phyloP scores from a whole-genome alignment of 2,797 vertebrate genomes.

The Amblyopsis hoosieri region DNA sequence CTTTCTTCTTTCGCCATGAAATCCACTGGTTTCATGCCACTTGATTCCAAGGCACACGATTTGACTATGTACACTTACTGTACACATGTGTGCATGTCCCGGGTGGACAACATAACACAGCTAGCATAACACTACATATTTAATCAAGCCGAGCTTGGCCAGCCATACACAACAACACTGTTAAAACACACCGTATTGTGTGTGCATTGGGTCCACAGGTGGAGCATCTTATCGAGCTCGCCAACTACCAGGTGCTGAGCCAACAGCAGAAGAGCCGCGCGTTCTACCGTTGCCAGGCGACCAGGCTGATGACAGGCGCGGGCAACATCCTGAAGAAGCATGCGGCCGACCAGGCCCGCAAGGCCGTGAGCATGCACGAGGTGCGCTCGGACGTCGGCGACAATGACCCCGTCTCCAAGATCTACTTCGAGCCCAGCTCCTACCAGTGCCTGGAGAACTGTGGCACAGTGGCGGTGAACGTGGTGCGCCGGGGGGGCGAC shows the following conservation, averaged over 20 bases:
- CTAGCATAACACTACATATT: too few relatives aligned
- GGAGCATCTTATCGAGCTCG: conserved; percentile 95
- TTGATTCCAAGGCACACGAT: too few relatives aligned
- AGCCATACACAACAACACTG: neutral
- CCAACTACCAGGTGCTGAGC: conserved; percentile 98
- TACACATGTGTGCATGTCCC: neutral
- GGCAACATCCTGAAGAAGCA: conserved; percentile 98
- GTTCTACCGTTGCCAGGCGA: conserved; percentile 98
- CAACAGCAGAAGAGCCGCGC: conserved; percentile 98
- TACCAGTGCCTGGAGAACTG: conserved; percentile 99
- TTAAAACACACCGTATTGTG: neutral
- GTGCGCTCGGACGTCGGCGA: conserved; percentile 88
- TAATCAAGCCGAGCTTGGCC: too few relatives aligned
- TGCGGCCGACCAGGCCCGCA: conserved; percentile 95
- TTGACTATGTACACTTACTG: too few relatives aligned
- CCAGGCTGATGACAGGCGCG: conserved; percentile 95
- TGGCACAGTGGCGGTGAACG: conserved; percentile 91
- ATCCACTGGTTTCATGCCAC: neutral
- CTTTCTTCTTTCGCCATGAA: too few relatives aligned
- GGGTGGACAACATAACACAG: too few relatives aligned
- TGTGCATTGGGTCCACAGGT: conserved; percentile 57
- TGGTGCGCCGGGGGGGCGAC: conserved; percentile 91
- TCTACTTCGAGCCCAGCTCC: conserved; percentile 93
- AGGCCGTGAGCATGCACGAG: conserved; percentile 97
- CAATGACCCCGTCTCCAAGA: conserved; percentile 89